Percentiles rank a stretch among this genome's conserved stretches.
Conservation (phyloP, 2,888 invertebrate species). For the Seladonia tumulorum region DNA sequence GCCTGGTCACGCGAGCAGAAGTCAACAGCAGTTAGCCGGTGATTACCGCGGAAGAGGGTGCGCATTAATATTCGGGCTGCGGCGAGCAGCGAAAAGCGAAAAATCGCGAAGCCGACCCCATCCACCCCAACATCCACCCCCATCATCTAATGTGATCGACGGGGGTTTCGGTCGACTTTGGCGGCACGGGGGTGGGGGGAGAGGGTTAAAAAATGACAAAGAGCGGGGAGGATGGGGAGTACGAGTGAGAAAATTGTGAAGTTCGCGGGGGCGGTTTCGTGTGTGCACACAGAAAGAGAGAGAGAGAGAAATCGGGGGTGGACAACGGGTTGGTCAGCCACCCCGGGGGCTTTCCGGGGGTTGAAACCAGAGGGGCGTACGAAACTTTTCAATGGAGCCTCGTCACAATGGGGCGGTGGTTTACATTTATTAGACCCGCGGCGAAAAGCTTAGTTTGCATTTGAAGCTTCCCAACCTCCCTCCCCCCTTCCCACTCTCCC, state of each 20-base stretch:
- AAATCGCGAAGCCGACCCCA: background rate
- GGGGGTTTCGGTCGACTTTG: background rate
- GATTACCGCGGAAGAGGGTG: background rate
- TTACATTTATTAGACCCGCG: slow-evolving; percentile 79
- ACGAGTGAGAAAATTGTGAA: slow-evolving; percentile 68
- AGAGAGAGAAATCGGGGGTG: slow-evolving; percentile 57
- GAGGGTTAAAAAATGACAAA: slow-evolving; percentile 25
- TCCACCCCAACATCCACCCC: background rate
- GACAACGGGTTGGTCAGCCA: slow-evolving; percentile 67
- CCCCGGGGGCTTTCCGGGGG: slow-evolving; percentile 65
- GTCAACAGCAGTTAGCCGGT: slow-evolving; percentile 20
- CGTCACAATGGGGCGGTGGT: slow-evolving; percentile 77
- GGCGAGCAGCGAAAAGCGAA: background rate
- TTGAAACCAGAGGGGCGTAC: slow-evolving; percentile 50
- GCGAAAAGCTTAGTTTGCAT: slow-evolving; percentile 76
- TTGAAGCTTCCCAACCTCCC: slow-evolving; percentile 55
- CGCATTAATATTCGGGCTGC: slow-evolving; percentile 12
- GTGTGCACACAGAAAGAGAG: slow-evolving; percentile 52
- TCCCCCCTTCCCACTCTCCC: slow-evolving; percentile 1
- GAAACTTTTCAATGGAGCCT: slow-evolving; percentile 78
- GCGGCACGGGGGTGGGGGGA: background rate
- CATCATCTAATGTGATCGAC: slow-evolving; percentile 16
- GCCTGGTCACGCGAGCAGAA: background rate
- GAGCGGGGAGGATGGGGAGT: slow-evolving; percentile 17
- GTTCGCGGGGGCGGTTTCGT: slow-evolving; percentile 62